Conservation (phyloP, 2,797 vertebrate species). For the Trachurus trachurus region DNA sequence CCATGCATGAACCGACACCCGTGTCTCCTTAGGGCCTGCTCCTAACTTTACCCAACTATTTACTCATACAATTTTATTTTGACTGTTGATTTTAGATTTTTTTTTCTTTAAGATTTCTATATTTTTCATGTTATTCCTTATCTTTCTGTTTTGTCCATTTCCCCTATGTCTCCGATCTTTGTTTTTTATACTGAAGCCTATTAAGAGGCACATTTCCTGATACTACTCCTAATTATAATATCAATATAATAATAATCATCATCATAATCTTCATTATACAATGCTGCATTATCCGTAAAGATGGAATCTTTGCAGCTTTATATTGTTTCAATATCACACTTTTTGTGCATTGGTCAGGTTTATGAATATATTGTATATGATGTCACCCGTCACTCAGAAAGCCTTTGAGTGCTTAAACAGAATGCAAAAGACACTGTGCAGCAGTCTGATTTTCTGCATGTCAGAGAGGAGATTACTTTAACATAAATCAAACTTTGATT, state of each 20-base stretch:
- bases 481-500: neutral
- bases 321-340: neutral
- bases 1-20: neutral
- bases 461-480: neutral
- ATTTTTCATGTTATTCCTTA: neutral
- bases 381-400: neutral
- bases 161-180: neutral
- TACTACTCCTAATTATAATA: neutral
- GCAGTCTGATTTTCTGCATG: neutral
- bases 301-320: neutral
- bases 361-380: neutral
- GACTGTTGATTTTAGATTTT: neutral
- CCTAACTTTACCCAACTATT: neutral
- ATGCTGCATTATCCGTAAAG: neutral
- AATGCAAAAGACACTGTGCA: neutral
- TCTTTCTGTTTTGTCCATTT: neutral
- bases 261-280: neutral
- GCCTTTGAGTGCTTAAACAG: neutral
- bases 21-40: neutral
- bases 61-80: neutral
- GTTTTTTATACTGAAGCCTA: neutral
- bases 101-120: neutral
- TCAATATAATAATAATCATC: neutral
- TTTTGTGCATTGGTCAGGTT: neutral
- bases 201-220: neutral